A percentile compares a stretch with the other conserved stretches of the same genome.
These are phyloP conservation scores for Cryptosula pallasiana DNA, from an alignment of 2,888 invertebrate genomes.

Conservation along the genomic window DNA sequence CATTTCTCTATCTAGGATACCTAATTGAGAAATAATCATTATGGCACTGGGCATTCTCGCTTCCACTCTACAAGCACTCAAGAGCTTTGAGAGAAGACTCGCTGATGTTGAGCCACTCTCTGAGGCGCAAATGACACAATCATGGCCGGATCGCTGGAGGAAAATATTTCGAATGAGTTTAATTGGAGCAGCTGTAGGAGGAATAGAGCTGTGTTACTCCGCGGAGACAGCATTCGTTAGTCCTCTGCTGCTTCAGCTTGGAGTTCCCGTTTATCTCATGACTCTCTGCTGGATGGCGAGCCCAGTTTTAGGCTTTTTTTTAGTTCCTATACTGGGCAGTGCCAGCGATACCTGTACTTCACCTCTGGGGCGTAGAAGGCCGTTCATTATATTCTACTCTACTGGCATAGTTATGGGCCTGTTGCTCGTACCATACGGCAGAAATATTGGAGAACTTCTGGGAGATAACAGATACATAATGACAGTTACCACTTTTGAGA, in stretches of 20 bases:
- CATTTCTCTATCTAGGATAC: too few species aligned
- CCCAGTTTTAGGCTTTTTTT: slow-evolving; percentile 86
- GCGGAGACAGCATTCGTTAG: slow-evolving; percentile 96
- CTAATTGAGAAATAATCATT: slow-evolving; percentile 13
- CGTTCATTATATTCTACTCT: slow-evolving; percentile 83
- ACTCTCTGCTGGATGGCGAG: slow-evolving; percentile 92
- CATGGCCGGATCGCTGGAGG: slow-evolving; percentile 27
- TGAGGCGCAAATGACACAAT: slow-evolving; percentile 27
- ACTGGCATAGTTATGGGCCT: slow-evolving; percentile 83
- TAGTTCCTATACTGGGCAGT: slow-evolving; percentile 86
- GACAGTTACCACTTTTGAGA: background rate
- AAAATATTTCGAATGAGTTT: slow-evolving; percentile 61
- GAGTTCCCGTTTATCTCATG: slow-evolving; percentile 87
- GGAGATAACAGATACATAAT: slow-evolving; percentile 68
- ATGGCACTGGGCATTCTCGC: slow-evolving; percentile 46
- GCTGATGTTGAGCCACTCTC: slow-evolving; percentile 32
- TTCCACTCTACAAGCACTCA: slow-evolving; percentile 38
- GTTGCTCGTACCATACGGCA: slow-evolving; percentile 85
- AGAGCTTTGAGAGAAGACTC: slow-evolving; percentile 32
- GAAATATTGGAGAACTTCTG: slow-evolving; percentile 72
- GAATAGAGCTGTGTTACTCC: slow-evolving; percentile 94
- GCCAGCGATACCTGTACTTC: slow-evolving; percentile 82
- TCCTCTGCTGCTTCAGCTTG: slow-evolving; percentile 82
- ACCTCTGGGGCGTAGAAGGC: slow-evolving; percentile 76
- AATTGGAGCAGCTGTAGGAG: slow-evolving; percentile 90